Base-by-base conservation (phyloP, 2,113 vertebrate species). In the Phainopepla nitens region DNA sequence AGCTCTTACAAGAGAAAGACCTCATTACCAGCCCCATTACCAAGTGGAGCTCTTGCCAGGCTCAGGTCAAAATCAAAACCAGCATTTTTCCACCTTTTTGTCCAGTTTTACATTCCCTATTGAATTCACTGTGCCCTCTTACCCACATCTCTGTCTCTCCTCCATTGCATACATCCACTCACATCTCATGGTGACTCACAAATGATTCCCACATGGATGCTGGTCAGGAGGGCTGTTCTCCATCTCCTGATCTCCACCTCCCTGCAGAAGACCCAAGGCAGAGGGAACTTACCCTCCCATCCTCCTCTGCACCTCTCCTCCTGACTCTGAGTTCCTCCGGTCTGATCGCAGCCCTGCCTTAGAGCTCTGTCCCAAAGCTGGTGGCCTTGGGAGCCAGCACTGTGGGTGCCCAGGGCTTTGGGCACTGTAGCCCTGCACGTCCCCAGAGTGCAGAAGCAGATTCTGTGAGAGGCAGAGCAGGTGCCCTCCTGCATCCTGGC, bases 51-150 rank as follows among this genome's bases (percentile, higher is more conserved):
- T 39, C 29, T 82, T 81, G 41, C 25, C 51, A 70, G 24, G 44
- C 29, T 86, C 69, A 70, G 51, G 61, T 62, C 41, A 90, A 93
- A 84, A 84, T 35, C 51, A 76, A 96, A 66, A 24, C 28, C 45
- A 61, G 12, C 17, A 23, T 17, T 93, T 76, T 36, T 27, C 44
- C 73, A 71, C 35, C 25, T 35, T 24, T 53, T 92, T 82, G 39
- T 28, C 29, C n/a, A 41, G 56, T 25, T 77, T 57, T 57, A 68
- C 51, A 42, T 42, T 42, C 41, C 23, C 25, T 44, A 31, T 11
- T 19, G 81, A 87, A 84, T 70, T 18, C 57, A 31, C 61, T 53
- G 73, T 61, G 28, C n/a, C 25, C 56, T 69, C 41, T 76, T 12
- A 68, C 7, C 15, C 29, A 51, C 11, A 20, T 47, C 19, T 56